Base-by-base conservation (phyloP, 37 sponge, comb jelly and placozoan species). In the Agelas oroides region DNA sequence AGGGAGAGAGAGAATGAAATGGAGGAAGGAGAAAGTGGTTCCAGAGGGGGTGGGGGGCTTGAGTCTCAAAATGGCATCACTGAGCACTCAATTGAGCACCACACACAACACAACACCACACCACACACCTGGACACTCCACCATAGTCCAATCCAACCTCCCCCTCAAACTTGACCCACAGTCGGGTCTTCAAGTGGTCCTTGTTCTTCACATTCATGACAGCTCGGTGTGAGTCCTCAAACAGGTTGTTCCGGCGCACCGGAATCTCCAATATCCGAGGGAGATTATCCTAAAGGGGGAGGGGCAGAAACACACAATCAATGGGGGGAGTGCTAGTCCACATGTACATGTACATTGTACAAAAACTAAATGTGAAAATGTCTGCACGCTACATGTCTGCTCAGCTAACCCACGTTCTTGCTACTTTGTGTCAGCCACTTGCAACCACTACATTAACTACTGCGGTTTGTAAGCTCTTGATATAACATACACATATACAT, bases 101-200 rank as follows among this genome's bases (percentile, higher is more conserved):
- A n/a, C n/a, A n/a, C n/a, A n/a, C n/a, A n/a, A n/a, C n/a, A n/a
- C 46, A 3, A 3, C 46, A 3, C 46, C 46, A 46, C 46, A 46
- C 46, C 55, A 28, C 60, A 15, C 52, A 89, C 97, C 98, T 91
- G 37, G 99, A 90, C 32, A 98, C 84, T 33, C 99, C 99, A 6
- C 99, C 99, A 87, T 98, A 98, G 73, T 98, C 99, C 36, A 94
- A 88, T 0, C 97, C 99, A 27, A 78, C 82, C 76, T 98, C 99
- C 76, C 92, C 94, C 31, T 94, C 93, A 85, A 98, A 98, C 69
- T 89, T 86, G 52, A 98, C 83, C 94, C 95, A 95, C 23, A 96
- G 82, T 57, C 99, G 82, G 23, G 86, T 65, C 71, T 87, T 87
- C 61, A 84, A 36, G 62, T 65, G 71, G 59, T 74, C 82, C 57